These are phyloP conservation scores for Myrmophylax atrothorax DNA, from an alignment of 2,113 vertebrate genomes.

Conservation along the genomic window DNA sequence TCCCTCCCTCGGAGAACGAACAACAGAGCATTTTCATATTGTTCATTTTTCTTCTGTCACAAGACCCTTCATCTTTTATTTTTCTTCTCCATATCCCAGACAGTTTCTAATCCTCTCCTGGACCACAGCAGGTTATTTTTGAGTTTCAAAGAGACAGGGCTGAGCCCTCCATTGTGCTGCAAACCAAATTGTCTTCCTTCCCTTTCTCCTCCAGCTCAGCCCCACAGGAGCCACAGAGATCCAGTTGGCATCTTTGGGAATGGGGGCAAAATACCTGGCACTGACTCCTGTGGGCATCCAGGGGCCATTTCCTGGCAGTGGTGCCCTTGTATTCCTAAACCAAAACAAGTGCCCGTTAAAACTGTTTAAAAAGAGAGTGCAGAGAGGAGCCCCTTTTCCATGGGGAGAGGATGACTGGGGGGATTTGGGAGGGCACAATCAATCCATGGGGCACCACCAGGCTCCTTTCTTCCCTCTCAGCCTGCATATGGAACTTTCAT, in stretches of 20 bases:
- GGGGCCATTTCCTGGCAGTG: background rate
- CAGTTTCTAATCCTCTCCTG: background rate
- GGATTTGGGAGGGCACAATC: background rate
- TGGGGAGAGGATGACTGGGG: background rate
- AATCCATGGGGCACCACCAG: background rate
- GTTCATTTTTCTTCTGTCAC: background rate
- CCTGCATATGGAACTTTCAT: background rate
- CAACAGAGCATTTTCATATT: background rate
- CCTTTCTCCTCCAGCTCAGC: background rate
- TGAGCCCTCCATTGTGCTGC: background rate
- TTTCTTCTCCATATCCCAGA: background rate
- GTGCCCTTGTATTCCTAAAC: background rate
- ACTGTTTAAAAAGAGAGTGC: background rate
- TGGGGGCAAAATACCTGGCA: background rate
- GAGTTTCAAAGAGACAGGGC: background rate
- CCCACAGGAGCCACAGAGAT: background rate
- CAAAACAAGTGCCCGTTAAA: background rate
- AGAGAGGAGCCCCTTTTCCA: background rate
- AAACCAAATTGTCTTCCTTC: background rate
- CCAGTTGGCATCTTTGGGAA: background rate
- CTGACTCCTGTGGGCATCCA: background rate
- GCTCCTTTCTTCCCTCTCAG: background rate
- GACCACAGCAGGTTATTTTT: background rate
- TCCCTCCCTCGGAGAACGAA: background rate
- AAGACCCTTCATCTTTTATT: background rate